Conservation (phyloP, 2,888 invertebrate genomes). For the Nomada ferruginata region DNA sequence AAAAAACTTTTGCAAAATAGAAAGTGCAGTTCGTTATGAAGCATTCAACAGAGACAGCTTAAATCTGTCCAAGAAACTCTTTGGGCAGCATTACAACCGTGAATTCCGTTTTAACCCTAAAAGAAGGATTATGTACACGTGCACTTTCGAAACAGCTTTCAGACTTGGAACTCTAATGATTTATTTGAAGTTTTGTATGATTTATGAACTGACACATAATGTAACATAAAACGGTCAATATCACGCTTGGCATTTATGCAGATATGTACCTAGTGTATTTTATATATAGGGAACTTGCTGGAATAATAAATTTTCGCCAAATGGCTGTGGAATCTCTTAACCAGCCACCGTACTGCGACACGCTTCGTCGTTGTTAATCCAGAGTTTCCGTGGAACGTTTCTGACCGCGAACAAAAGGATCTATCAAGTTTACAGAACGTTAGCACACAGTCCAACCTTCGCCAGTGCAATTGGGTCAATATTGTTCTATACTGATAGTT, state of each 20-base stretch:
- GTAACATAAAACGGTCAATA: no score
- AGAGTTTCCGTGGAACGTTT: constrained; percentile 37
- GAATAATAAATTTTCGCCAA: no score
- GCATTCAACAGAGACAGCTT: constrained; percentile 9
- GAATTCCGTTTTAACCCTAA: constrained; percentile 4
- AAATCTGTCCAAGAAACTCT: constrained; percentile 12
- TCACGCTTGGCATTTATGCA: no score
- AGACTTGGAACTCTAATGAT: background rate
- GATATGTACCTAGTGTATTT: no score
- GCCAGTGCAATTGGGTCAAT: constrained; percentile 59
- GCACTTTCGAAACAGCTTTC: background rate
- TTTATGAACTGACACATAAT: no score
- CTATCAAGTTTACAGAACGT: constrained; percentile 42
- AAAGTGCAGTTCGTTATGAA: constrained; percentile 11
- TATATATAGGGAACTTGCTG: no score
- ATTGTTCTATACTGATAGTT: constrained; percentile 48
- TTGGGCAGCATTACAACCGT: background rate
- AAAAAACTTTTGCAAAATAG: background rate
- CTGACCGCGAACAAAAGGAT: constrained; percentile 36
- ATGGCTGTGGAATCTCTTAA: background rate
- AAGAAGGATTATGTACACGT: constrained; percentile 5
- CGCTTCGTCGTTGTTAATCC: constrained; percentile 58
- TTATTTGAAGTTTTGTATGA: background rate
- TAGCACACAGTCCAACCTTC: constrained; percentile 31
- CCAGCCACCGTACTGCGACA: constrained; percentile 2